phyloP scores from a whole-genome alignment of 2,888 invertebrate genomes.

The Coenonympha arcania region DNA sequence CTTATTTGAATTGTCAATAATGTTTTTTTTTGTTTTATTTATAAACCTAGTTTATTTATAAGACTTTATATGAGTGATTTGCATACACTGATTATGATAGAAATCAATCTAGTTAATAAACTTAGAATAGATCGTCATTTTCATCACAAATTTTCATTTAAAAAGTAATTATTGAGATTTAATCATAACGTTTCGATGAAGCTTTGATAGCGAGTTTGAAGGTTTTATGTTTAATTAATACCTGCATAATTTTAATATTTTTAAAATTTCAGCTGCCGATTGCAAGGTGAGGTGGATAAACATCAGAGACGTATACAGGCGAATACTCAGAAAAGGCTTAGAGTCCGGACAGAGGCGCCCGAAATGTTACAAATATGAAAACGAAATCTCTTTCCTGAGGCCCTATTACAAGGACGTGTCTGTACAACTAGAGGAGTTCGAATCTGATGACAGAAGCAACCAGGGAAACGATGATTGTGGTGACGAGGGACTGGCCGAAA shows the following conservation, averaged over 20 bases:
- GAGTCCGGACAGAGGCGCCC: conserved; percentile 33
- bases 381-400: conserved; percentile 52
- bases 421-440: conserved; percentile 31
- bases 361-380: conserved; percentile 57
- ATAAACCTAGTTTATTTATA: too few relatives aligned
- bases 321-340: conserved; percentile 48
- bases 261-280: conserved; percentile 50
- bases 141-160: too few relatives aligned
- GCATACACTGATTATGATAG: too few relatives aligned
- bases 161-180: too few relatives aligned
- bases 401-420: conserved; percentile 54
- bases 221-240: too few relatives aligned
- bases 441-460: conserved; percentile 33
- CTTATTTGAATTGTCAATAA: not conserved
- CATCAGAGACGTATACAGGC: conserved; percentile 60
- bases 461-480: conserved; percentile 35
- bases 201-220: too few relatives aligned
- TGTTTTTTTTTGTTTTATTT: too few relatives aligned
- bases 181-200: too few relatives aligned
- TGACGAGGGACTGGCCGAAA: conserved; percentile 31
- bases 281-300: conserved; percentile 67
- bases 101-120: too few relatives aligned
- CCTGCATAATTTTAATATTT: too few relatives aligned
- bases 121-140: too few relatives aligned
- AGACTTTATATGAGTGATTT: too few relatives aligned